These are phyloP conservation scores for Athalia rosae DNA, from an alignment of 2,888 invertebrate species.

Conservation along the genomic window DNA sequence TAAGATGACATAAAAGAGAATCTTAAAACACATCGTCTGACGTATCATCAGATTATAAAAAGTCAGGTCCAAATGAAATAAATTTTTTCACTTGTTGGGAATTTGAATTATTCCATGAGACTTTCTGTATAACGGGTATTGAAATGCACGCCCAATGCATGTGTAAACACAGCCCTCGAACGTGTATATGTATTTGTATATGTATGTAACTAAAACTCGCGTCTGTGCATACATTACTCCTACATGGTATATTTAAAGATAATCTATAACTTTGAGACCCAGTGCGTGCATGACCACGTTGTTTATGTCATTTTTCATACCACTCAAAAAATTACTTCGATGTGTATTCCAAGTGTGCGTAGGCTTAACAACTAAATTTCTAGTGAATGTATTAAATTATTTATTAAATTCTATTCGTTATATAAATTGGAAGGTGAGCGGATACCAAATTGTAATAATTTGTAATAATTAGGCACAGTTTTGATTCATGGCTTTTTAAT, in stretches of 20 bases:
- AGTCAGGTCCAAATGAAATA: conserved; percentile 22
- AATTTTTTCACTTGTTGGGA: conserved; percentile 36
- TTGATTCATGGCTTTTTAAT: conserved; percentile 31
- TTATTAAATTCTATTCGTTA: conserved; percentile 45
- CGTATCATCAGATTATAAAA: conserved; percentile 26
- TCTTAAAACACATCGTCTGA: conserved; percentile 36
- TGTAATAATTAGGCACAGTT: conserved; percentile 44
- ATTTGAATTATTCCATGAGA: conserved; percentile 35
- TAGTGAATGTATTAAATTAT: conserved; percentile 48
- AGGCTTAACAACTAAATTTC: conserved; percentile 47
- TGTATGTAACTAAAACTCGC: conserved; percentile 2
- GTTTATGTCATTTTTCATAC: conserved; percentile 34
- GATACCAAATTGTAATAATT: conserved; percentile 47
- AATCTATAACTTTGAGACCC: conserved; percentile 36
- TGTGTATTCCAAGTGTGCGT: conserved; percentile 48
- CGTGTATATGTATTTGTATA: conserved; percentile 22
- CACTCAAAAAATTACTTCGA: conserved; percentile 38
- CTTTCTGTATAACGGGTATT: conserved; percentile 36
- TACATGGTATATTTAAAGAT: conserved; percentile 26
- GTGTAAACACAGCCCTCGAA: conserved; percentile 4
- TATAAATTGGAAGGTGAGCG: conserved; percentile 32
- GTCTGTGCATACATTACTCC: conserved; percentile 31
- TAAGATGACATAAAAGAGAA: background rate
- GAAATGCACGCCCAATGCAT: conserved; percentile 23
- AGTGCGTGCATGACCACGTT: conserved; percentile 41